Conservation (phyloP, 2,888 invertebrate species). For the Microplitis deprimator region DNA sequence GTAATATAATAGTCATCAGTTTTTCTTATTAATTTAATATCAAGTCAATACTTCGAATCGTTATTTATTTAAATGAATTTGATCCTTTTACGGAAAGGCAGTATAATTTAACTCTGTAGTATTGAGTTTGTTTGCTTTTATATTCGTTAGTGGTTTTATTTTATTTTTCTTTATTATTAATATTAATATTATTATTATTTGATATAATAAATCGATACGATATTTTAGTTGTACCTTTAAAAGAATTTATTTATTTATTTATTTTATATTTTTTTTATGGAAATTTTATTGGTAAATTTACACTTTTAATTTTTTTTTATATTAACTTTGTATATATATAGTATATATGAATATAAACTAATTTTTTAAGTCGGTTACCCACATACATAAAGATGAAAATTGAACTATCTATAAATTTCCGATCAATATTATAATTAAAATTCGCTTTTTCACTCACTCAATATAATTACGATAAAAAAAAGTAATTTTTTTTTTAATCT, state of each 20-base stretch:
- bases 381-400: not conserved
- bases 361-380: not conserved
- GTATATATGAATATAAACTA: not conserved
- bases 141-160: conserved; percentile 10
- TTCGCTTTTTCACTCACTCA: not conserved
- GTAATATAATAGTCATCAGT: not conserved
- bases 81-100: conserved; percentile 35
- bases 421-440: not conserved
- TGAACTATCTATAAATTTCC: not conserved
- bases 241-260: not conserved
- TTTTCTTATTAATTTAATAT: not conserved
- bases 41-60: not conserved
- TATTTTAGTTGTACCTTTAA: not conserved
- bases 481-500: not conserved
- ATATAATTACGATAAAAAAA: not conserved
- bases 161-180: not conserved
- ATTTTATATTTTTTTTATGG: not conserved
- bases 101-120: conserved; percentile 33
- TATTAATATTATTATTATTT: not conserved
- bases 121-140: conserved; percentile 23
- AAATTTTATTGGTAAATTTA: not conserved
- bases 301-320: not conserved
- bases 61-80: conserved; percentile 14
- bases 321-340: not conserved
- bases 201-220: not conserved